Conservation (phyloP, 2,888 invertebrate species). For the Tenthredo amoena region DNA sequence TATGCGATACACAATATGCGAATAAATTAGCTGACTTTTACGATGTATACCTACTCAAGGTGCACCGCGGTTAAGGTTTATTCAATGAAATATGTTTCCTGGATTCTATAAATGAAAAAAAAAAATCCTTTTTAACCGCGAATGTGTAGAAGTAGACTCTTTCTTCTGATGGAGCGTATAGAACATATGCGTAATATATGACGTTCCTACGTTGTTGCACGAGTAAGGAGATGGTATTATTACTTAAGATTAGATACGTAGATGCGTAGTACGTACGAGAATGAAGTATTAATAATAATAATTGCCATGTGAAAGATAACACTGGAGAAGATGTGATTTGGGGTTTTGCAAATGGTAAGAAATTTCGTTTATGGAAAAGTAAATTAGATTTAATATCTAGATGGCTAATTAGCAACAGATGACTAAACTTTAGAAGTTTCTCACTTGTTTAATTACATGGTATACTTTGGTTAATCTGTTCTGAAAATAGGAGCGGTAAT, state of each 20-base stretch:
- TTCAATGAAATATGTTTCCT: too few species aligned
- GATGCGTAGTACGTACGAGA: not conserved
- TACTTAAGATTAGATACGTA: too few species aligned
- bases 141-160: too few species aligned
- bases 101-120: too few species aligned
- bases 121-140: too few species aligned
- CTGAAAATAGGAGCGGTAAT: not conserved
- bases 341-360: not conserved
- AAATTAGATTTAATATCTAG: conserved; percentile 33
- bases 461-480: conserved; percentile 21
- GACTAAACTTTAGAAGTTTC: conserved; percentile 38
- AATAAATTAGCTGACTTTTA: not conserved
- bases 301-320: not conserved
- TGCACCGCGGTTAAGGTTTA: not conserved
- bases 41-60: not conserved
- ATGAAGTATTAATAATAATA: not conserved
- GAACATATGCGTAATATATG: too few species aligned
- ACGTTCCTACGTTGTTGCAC: too few species aligned
- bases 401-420: conserved; percentile 44
- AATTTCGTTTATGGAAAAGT: conserved; percentile 1
- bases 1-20: not conserved
- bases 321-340: not conserved
- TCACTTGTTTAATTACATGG: conserved; percentile 15
- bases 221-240: too few species aligned
- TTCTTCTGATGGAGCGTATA: too few species aligned